phyloP scores from a whole-genome alignment of 1,140 invertebrate genomes.

The Diorhabda sublineata region DNA sequence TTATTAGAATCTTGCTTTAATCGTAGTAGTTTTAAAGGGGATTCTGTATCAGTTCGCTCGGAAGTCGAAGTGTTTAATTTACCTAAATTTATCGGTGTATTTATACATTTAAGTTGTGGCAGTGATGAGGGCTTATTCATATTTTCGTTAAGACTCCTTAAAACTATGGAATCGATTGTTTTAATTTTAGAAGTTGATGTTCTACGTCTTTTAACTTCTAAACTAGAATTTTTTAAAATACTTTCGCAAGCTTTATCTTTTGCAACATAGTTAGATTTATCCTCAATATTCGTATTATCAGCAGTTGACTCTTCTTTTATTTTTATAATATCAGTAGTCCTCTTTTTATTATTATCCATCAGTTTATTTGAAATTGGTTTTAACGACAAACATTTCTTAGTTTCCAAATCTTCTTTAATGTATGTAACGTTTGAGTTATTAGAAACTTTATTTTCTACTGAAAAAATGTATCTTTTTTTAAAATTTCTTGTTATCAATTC shows the following conservation, averaged over 20 bases:
- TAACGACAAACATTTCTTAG: not conserved
- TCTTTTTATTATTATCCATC: constrained; percentile 15
- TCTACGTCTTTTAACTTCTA: constrained; percentile 24
- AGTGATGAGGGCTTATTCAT: constrained; percentile 29
- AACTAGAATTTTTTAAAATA: constrained; percentile 16
- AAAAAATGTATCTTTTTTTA: not conserved
- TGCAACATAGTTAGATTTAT: not conserved
- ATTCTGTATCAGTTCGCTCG: not conserved
- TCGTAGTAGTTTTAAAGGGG: not conserved
- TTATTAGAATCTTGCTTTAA: not conserved
- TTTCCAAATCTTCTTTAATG: not conserved
- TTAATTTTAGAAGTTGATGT: constrained; percentile 12
- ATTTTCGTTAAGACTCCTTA: constrained; percentile 5
- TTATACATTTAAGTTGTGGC: constrained; percentile 19
- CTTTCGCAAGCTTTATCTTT: constrained; percentile 17
- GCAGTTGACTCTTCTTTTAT: constrained; percentile 3
- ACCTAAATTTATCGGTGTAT: not conserved
- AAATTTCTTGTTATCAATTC: not conserved
- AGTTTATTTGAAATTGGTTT: not conserved
- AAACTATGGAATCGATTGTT: constrained; percentile 1
- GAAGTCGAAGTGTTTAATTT: constrained; percentile 8
- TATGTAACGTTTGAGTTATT: constrained; percentile 1
- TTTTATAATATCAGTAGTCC: constrained; percentile 16
- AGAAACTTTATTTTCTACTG: too few species aligned
- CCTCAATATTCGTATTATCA: constrained; percentile 3